A percentile compares a stretch with the other conserved stretches of the same genome.
phyloP scores from a whole-genome alignment of 2,113 vertebrate genomes.

The Ciconia maguari region DNA sequence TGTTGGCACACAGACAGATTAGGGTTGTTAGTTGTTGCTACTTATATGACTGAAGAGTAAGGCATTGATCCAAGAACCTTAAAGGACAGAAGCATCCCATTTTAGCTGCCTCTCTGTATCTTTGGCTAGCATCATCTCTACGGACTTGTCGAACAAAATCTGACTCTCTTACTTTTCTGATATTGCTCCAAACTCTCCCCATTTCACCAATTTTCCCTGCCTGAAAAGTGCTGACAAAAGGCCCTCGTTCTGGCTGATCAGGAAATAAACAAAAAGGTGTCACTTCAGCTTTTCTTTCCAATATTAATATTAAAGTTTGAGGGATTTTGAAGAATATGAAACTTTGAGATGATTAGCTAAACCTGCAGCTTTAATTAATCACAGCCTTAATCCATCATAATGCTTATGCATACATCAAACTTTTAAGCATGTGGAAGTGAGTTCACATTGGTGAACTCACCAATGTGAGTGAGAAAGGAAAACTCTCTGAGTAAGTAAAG shows the following conservation, averaged over 20 bases:
- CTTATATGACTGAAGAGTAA: background rate
- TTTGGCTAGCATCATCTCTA: background rate
- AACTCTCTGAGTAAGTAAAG: background rate
- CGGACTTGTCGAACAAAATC: background rate
- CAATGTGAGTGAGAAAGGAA: background rate
- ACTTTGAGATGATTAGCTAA: conserved; percentile 6
- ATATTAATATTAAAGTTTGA: background rate
- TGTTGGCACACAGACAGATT: background rate
- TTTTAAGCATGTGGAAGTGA: background rate
- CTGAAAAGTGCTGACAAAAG: background rate
- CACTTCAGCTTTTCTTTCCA: background rate
- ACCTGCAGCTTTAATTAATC: background rate
- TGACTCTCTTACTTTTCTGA: background rate
- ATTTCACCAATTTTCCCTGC: background rate
- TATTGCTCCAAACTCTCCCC: background rate
- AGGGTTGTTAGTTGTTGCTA: background rate
- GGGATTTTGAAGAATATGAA: background rate
- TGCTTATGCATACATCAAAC: background rate
- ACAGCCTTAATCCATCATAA: background rate
- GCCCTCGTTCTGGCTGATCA: background rate
- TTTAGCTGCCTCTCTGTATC: background rate
- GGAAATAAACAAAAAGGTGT: background rate
- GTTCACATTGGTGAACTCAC: background rate
- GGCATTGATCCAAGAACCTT: background rate
- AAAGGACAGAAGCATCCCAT: background rate